Conservation (phyloP, 2,113 vertebrate species). For the Mobula birostris region DNA sequence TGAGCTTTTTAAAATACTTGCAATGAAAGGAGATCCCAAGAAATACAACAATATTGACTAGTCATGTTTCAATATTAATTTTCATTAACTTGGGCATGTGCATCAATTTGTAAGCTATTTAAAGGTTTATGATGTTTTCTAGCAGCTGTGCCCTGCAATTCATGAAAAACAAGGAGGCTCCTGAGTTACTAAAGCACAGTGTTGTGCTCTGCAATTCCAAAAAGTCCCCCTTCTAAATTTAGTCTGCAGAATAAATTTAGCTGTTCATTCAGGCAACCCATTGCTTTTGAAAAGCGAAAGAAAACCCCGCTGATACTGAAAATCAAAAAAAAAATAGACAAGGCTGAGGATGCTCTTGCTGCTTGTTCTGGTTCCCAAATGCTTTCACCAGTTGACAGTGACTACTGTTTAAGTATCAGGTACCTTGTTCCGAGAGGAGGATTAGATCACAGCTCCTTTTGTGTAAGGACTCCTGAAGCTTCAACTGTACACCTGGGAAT, state of each 20-base stretch:
- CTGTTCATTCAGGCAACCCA: background rate
- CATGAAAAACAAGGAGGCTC: background rate
- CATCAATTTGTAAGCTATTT: background rate
- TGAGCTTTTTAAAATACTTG: background rate
- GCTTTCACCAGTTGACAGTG: background rate
- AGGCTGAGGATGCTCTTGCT: background rate
- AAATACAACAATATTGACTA: background rate
- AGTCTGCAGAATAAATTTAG: background rate
- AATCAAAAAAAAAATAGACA: no score
- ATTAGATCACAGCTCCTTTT: conserved; percentile 10
- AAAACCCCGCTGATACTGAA: no score
- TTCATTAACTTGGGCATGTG: background rate
- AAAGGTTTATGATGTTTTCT: background rate
- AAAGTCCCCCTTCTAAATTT: background rate
- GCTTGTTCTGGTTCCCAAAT: background rate
- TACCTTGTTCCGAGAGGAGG: background rate
- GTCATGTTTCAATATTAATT: background rate
- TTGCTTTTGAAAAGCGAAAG: background rate
- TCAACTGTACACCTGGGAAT: conserved; percentile 9
- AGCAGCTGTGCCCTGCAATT: background rate
- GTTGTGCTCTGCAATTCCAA: background rate
- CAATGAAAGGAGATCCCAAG: background rate
- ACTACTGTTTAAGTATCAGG: conserved; percentile 4
- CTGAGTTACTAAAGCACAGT: background rate
- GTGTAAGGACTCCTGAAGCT: background rate